Conservation (phyloP, 2,113 vertebrate genomes). For the Colistium nudipinnis region DNA sequence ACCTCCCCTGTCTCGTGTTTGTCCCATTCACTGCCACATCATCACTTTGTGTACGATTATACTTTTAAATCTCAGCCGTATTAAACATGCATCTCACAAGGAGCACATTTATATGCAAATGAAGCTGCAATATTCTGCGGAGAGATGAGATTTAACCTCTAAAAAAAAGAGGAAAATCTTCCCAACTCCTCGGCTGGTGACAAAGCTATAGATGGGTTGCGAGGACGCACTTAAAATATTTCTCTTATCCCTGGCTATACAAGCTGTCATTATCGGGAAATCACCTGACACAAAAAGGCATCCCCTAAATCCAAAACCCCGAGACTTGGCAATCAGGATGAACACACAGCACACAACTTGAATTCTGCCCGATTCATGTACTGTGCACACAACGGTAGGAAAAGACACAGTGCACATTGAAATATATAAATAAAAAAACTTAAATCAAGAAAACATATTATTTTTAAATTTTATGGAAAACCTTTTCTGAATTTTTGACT, state of each 20-base stretch:
- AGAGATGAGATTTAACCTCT: conserved; percentile 79
- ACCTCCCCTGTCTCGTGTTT: conserved; percentile 67
- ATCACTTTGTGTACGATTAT: conserved; percentile 79
- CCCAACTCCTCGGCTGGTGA: conserved; percentile 61
- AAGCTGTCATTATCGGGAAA: conserved; percentile 62
- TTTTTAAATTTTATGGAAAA: no score
- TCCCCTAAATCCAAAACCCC: conserved; percentile 30
- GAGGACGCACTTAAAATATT: conserved; percentile 65
- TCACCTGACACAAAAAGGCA: conserved; percentile 35
- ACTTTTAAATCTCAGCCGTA: conserved; percentile 79
- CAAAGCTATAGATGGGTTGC: conserved; percentile 48
- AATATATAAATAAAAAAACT: background rate
- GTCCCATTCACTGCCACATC: conserved; percentile 78
- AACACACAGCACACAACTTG: conserved; percentile 13
- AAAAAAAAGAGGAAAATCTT: conserved; percentile 69
- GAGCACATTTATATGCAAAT: conserved; percentile 84
- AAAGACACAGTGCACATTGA: background rate
- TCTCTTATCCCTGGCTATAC: conserved; percentile 53
- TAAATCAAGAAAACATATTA: no score
- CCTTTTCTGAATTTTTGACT: no score
- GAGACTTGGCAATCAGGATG: conserved; percentile 36
- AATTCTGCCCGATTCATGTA: conserved; percentile 12
- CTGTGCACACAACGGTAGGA: conserved; percentile 4
- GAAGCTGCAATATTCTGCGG: conserved; percentile 62
- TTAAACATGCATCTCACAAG: conserved; percentile 79